Base-by-base conservation (phyloP, 1,140 invertebrate species). In the Epicauta chinensis region DNA sequence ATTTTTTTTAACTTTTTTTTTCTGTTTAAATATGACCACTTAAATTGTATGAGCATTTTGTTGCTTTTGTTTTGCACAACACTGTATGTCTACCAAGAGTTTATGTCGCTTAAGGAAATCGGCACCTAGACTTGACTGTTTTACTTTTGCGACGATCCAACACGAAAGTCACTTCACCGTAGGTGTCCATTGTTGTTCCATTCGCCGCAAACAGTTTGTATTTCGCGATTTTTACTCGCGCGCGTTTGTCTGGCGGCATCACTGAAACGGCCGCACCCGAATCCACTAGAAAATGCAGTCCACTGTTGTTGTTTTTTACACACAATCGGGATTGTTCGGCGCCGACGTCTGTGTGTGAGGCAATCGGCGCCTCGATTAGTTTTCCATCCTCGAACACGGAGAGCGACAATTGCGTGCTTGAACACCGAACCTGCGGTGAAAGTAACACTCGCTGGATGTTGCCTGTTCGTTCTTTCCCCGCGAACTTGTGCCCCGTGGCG, bases 71-170 rank as follows among this genome's bases (percentile, higher is more conserved):
- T n/a, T n/a, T n/a, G n/a, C n/a, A n/a, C n/a, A n/a, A n/a, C n/a
- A n/a, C n/a, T n/a, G n/a, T n/a, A n/a, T 5, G 23, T 23, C 2
- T 7, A 23, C 23, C 9, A 17, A n/a, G 12, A 13, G 16, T 43
- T 29, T 52, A 30, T n/a, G 12, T 41, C n/a, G 62, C 0, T 29
- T 14, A 6, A 75, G 49, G 38, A 73, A 70, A 45, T 73, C 70
- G 2, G 70, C 68, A 23, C 70, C 70, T 0, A 73, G 59, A 2
- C 72, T 71, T 2, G 72, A 59, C 30, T 64, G 62, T 0, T 42
- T 37, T 0, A 71, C 65, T 23, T 23, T 68, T 43, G 35, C 36
- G 36, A 16, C 13, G 49, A 73, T 46, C 15, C 3, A 46, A 9
- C 3, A 3, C 13, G 4, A 46, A 12, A 2, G 44, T 46, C 16